Conservation (phyloP, 2,888 invertebrate species). For the Lepidocyrtinus sp. region DNA sequence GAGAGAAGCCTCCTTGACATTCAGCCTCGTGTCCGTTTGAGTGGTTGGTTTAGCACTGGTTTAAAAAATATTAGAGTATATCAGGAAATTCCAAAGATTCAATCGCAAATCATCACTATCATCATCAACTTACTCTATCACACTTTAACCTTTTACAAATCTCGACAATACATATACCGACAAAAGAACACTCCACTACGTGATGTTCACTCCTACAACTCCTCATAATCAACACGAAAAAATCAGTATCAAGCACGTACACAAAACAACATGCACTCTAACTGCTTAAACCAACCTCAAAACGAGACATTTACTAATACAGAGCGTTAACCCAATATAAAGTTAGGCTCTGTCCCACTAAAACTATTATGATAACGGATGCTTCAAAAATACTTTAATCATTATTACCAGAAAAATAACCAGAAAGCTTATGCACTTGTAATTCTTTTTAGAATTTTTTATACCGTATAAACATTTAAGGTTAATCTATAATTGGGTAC, state of each 20-base stretch:
- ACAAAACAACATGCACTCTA: background rate
- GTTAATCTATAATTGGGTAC: background rate
- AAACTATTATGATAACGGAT: background rate
- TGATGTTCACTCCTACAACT: background rate
- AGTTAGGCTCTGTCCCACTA: too few species aligned
- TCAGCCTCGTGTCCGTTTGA: slow-evolving; percentile 43
- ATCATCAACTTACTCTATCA: too few species aligned
- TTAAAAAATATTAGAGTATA: slow-evolving; percentile 9
- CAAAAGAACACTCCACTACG: background rate
- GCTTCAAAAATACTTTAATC: background rate
- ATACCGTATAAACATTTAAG: background rate
- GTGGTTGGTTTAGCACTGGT: slow-evolving; percentile 53
- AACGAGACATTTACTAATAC: background rate
- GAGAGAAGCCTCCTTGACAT: slow-evolving; percentile 55
- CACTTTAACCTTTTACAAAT: background rate
- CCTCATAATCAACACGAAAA: background rate
- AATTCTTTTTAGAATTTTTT: slow-evolving; percentile 2
- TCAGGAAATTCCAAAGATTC: background rate
- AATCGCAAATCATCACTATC: background rate
- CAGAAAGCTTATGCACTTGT: background rate
- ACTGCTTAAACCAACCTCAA: slow-evolving; percentile 12
- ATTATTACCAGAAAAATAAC: background rate
- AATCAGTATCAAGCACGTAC: background rate
- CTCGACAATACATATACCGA: background rate
- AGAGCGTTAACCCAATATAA: background rate